A percentile compares a stretch with the other conserved stretches of the same genome.
Conservation (phyloP, 2,888 invertebrate genomes). For the Scaptodrosophila latifasciaeformis region DNA sequence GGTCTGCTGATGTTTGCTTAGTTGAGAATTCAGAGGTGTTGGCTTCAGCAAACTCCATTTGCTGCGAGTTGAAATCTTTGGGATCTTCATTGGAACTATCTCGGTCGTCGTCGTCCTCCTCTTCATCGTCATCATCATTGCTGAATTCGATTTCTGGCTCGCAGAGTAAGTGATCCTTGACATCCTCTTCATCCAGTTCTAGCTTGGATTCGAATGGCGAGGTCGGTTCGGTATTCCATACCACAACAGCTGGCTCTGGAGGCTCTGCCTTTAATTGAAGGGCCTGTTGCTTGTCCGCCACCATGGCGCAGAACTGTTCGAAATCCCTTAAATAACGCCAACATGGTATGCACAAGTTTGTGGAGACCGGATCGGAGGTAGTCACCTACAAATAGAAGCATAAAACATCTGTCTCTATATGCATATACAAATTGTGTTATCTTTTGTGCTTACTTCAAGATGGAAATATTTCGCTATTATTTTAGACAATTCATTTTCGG, state of each 20-base stretch:
- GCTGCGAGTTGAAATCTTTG: background rate
- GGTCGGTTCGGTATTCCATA: constrained; percentile 47
- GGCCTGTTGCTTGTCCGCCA: constrained; percentile 46
- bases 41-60: too few relatives aligned
- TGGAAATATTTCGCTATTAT: constrained; percentile 39
- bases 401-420: too few relatives aligned
- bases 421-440: background rate
- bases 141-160: constrained; percentile 56
- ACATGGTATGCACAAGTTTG: constrained; percentile 40
- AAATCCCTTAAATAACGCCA: constrained; percentile 47
- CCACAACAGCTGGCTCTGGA: constrained; percentile 41
- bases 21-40: too few relatives aligned
- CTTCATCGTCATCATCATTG: background rate
- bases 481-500: constrained; percentile 30
- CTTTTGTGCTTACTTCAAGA: constrained; percentile 26
- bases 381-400: constrained; percentile 29
- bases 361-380: constrained; percentile 45
- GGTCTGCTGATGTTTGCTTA: too few relatives aligned
- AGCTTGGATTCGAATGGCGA: constrained; percentile 31
- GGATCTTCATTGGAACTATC: background rate
- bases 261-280: constrained; percentile 45
- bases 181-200: constrained; percentile 22
- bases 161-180: constrained; percentile 58
- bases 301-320: constrained; percentile 52
- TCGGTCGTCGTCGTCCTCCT: too few relatives aligned